Evolutionary conservation across 2,113 vertebrate genomes (phyloP).

Genomic region (Lichenostomus cassidix): DNA sequence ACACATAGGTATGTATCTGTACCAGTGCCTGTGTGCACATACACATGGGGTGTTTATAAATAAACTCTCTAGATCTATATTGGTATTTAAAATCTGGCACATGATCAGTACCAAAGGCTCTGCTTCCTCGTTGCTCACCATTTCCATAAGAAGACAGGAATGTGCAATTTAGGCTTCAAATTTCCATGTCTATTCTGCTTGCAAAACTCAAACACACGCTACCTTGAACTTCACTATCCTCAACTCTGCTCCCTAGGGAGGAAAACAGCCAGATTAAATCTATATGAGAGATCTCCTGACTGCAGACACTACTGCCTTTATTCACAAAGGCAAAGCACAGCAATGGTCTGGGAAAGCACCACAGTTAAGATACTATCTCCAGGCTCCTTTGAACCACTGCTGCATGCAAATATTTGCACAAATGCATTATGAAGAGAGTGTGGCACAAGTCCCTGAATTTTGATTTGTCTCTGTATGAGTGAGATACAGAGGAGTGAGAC

Average conservation of each 20-base stretch:
- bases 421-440: slow-evolving; percentile 41
- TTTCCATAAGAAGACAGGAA: slow-evolving; percentile 37
- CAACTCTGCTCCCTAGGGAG: slow-evolving; percentile 39
- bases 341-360: slow-evolving; percentile 59
- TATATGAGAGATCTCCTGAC: slow-evolving; percentile 56
- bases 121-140: not conserved
- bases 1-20: not conserved
- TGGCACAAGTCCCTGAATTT: slow-evolving; percentile 38
- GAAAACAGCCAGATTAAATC: slow-evolving; percentile 57
- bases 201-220: slow-evolving; percentile 45
- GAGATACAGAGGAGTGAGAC: not conserved
- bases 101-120: not conserved
- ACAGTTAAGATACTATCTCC: slow-evolving; percentile 54
- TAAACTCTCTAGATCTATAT: not conserved
- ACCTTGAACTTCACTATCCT: slow-evolving; percentile 28
- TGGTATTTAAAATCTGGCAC: not conserved
- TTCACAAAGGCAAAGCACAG: slow-evolving; percentile 59
- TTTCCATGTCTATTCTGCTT: slow-evolving; percentile 56
- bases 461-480: not conserved
- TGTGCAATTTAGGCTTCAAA: slow-evolving; percentile 41
- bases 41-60: not conserved
- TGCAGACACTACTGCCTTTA: slow-evolving; percentile 48
- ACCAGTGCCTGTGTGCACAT: not conserved
- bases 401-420: slow-evolving; percentile 65
- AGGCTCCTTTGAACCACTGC: slow-evolving; percentile 56